Evolutionary conservation across 2,888 invertebrate genomes (phyloP).

Genomic region (Dryadula phaetusa): DNA sequence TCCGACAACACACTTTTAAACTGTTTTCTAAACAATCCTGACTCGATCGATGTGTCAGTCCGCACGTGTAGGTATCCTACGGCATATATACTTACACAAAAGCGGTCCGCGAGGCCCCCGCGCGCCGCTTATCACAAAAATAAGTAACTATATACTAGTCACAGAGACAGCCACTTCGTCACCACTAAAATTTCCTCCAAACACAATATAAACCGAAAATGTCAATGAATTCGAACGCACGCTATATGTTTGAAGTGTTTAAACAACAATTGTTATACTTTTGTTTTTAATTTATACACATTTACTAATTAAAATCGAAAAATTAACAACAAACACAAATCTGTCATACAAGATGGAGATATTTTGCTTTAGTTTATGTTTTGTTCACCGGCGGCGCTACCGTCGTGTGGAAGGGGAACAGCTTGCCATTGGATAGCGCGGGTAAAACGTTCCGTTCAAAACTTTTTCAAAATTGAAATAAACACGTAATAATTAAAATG

Average conservation of each 20-base stretch:
- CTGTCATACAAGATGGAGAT: conserved; percentile 87
- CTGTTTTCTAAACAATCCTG: conserved; percentile 74
- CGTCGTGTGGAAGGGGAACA: conserved; percentile 62
- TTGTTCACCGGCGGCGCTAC: conserved; percentile 77
- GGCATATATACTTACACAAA: conserved; percentile 76
- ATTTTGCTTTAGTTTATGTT: conserved; percentile 82
- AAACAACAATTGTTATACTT: conserved; percentile 60
- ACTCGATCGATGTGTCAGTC: conserved; percentile 62
- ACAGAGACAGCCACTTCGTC: conserved; percentile 80
- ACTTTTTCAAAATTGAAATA: conserved; percentile 21
- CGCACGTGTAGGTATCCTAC: conserved; percentile 60
- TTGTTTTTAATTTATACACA: conserved; percentile 64
- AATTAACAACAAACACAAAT: conserved; percentile 85
- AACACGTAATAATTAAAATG: neutral
- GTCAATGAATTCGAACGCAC: conserved; percentile 53
- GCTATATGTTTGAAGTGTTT: conserved; percentile 51
- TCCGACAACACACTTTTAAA: conserved; percentile 66
- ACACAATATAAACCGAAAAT: conserved; percentile 53
- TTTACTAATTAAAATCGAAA: conserved; percentile 71
- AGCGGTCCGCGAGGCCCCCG: conserved; percentile 77
- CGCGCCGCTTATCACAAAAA: conserved; percentile 84
- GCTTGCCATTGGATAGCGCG: conserved; percentile 61
- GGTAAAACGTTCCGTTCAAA: conserved; percentile 61
- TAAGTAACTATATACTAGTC: conserved; percentile 84
- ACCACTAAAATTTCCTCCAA: conserved; percentile 69